Conservation (phyloP, 23 tunicate species). For the Trididemnum miniatum region DNA sequence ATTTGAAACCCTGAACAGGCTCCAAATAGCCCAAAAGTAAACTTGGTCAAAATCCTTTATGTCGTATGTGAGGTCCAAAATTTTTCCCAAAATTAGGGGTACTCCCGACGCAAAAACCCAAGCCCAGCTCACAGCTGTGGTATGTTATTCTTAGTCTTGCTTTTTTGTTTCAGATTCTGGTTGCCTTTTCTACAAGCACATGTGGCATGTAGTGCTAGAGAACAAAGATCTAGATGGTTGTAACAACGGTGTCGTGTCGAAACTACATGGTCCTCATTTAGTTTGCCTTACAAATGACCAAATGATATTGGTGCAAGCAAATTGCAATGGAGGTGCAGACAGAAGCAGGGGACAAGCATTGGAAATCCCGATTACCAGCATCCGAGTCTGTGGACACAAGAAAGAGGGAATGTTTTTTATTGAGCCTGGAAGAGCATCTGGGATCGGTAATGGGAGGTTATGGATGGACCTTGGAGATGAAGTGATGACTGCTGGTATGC, state of each 20-base stretch:
- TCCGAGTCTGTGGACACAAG: constrained; percentile 55
- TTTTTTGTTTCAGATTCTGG: constrained; percentile 66
- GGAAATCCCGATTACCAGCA: constrained; percentile 64
- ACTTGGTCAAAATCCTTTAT: too few species aligned
- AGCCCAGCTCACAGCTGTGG: too few species aligned
- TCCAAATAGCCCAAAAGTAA: too few species aligned
- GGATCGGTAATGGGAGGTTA: constrained; percentile 74
- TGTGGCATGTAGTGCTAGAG: constrained; percentile 80
- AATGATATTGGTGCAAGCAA: constrained; percentile 61
- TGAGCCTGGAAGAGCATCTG: constrained; percentile 85
- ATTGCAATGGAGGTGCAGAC: constrained; percentile 60
- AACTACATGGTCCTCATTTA: constrained; percentile 75
- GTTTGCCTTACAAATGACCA: constrained; percentile 77
- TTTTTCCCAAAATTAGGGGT: too few species aligned
- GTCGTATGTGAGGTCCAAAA: too few species aligned
- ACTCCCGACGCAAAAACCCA: too few species aligned
- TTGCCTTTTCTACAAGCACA: constrained; percentile 62
- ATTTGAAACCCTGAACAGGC: too few species aligned
- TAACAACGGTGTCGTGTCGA: constrained; percentile 8
- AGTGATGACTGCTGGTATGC: constrained; percentile 74
- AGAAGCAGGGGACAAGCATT: constrained; percentile 26
- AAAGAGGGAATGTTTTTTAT: constrained; percentile 71
- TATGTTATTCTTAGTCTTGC: neutral
- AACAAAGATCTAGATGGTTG: constrained; percentile 75
- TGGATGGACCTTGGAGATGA: constrained; percentile 78